Evolutionary conservation across 2,797 vertebrate species (phyloP).

Genomic region (Pelodytes ibericus): DNA sequence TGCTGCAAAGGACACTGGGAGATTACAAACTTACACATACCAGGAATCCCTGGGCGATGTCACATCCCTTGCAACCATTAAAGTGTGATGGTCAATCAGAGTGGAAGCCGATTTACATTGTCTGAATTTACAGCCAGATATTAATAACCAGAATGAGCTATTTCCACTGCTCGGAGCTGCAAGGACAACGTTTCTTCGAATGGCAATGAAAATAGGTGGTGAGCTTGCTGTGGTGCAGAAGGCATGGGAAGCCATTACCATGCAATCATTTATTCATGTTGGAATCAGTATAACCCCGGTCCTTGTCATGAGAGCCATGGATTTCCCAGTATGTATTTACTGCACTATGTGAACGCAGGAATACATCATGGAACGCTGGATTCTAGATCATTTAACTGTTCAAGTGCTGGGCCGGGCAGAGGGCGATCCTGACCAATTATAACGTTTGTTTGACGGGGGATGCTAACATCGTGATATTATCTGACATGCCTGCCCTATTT

Average conservation of each 20-base stretch:
- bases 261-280: too few species aligned
- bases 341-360: too few species aligned
- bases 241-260: not conserved
- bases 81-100: not conserved
- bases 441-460: too few species aligned
- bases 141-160: not conserved
- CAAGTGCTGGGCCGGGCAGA: too few species aligned
- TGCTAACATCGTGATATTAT: too few species aligned
- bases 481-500: too few species aligned
- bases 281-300: too few species aligned
- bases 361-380: too few species aligned
- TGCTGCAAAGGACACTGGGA: not conserved
- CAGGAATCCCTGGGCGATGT: not conserved
- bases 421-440: too few species aligned
- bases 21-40: not conserved
- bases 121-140: slow-evolving; percentile 1
- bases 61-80: not conserved
- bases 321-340: too few species aligned
- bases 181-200: not conserved
- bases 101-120: not conserved
- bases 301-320: too few species aligned
- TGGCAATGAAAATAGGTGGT: not conserved
- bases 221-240: not conserved
- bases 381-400: too few species aligned
- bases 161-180: not conserved